Percentiles rank a stretch among this genome's conserved stretches.
Conservation (phyloP, 2,797 vertebrate species). For the Erethizon dorsatum region DNA sequence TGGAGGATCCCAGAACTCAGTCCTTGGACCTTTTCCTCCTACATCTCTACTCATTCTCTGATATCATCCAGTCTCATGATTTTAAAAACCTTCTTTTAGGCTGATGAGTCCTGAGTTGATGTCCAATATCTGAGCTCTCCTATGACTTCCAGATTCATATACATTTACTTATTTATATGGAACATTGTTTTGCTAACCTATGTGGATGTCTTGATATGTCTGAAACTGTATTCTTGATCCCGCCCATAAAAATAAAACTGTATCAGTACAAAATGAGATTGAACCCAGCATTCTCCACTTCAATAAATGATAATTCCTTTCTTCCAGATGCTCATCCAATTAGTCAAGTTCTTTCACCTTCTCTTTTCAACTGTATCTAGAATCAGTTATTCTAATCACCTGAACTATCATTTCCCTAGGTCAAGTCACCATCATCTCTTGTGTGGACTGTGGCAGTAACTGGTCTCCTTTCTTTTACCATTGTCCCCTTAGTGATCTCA, state of each 20-base stretch:
- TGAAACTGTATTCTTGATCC: background rate
- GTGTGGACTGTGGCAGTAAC: background rate
- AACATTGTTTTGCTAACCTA: background rate
- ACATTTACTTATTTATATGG: background rate
- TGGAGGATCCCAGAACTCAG: background rate
- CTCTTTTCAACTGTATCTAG: background rate
- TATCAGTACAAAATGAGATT: background rate
- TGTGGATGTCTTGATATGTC: no score
- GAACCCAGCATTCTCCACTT: background rate
- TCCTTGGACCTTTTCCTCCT: background rate
- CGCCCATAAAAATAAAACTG: background rate
- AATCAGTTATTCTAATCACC: background rate
- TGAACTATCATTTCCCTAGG: background rate
- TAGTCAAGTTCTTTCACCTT: background rate
- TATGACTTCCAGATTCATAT: background rate
- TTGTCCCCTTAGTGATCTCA: background rate
- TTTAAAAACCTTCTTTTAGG: background rate
- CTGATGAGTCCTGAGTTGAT: background rate
- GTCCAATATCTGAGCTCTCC: background rate
- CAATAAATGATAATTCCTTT: constrained; percentile 17
- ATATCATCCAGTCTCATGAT: background rate
- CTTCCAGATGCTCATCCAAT: background rate
- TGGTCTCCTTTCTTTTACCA: background rate
- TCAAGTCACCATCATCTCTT: background rate
- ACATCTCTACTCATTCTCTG: background rate